A percentile compares a stretch with the other conserved stretches of the same genome.
Conservation (phyloP, 64 coral and sea anemone genomes). For the Montipora cactus region DNA sequence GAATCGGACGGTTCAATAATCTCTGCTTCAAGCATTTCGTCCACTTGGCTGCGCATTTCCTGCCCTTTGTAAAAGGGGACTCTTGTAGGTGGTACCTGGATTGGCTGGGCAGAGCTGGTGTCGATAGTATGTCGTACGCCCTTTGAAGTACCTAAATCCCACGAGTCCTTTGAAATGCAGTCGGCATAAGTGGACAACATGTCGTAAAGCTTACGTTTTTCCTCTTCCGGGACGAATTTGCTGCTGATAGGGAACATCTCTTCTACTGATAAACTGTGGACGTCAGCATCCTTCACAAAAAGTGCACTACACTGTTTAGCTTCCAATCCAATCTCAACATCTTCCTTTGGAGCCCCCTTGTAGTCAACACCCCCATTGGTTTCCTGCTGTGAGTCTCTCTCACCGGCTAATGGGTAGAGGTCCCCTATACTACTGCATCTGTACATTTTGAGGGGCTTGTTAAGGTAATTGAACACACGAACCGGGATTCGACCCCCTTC, state of each 20-base stretch:
- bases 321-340: background rate
- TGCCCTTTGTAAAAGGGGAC: background rate
- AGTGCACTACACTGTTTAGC: constrained; percentile 4
- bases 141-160: background rate
- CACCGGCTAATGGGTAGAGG: constrained; percentile 9
- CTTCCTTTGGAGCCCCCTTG: background rate
- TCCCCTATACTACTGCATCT: constrained; percentile 17
- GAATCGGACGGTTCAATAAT: constrained; percentile 23
- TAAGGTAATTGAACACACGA: constrained; percentile 20
- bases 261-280: no score
- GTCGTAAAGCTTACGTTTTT: no score
- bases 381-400: background rate
- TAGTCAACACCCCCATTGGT: background rate
- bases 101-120: background rate
- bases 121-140: background rate
- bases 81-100: background rate
- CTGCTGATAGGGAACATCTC: no score
- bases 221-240: no score
- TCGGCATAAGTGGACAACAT: background rate
- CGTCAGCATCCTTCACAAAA: no score
- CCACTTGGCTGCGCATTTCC: background rate
- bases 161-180: background rate
- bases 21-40: constrained; percentile 9
- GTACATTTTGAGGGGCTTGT: constrained; percentile 28
- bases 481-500: constrained; percentile 33